Base-by-base conservation (phyloP, 2,113 vertebrate species). In the Vombatus ursinus region DNA sequence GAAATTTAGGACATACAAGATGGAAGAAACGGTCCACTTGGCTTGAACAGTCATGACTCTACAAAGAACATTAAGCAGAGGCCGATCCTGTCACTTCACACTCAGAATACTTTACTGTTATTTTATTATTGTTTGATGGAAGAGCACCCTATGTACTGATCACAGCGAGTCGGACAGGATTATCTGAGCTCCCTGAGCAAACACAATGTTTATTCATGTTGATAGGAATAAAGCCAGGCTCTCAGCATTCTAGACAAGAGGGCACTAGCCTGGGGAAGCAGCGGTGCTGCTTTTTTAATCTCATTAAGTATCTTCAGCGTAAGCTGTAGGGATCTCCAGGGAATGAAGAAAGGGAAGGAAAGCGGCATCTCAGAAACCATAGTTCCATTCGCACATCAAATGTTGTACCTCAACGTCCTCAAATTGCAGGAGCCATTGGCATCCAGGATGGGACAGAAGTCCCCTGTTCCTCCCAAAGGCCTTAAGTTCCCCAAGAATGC, bases 1-100 rank as follows among this genome's bases (percentile, higher is more conserved):
- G 22, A 22, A 44, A 52, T 2, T 90, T 0, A 0, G 14, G 0
- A 0, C 52, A 77, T 94, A 91, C 11, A 48, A 9, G 3, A 90
- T 52, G 61, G 49, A 95, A 53, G 0, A 89, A 92, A 93, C 91
- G 2, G 19, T 51, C n/a, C 52, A 57, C 31, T 68, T 37, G 0
- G 0, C 10, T 8, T 37, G 90, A 93, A 11, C 0, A 50, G 19
- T 48, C 25, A 28, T n/a, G 94, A 94, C 28, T 68, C 61, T n/a
- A 0, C 54, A 92, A 90, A 48, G 6, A 16, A 31, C 61, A n/a
- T 11, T 22, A 61, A 0, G 1, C n/a, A 0, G 7, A n/a, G 11
- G 3, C 37, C 94, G 94, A 23, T 61, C 77, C 61, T 12, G 68
- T 37, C 16, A 91, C 11, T 52, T 8, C 31, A 28, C 44, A 1